Evolutionary conservation across 2,113 vertebrate genomes (phyloP), one percentile per base, ranked within the genome.

Genomic region (Otus sunia): DNA sequence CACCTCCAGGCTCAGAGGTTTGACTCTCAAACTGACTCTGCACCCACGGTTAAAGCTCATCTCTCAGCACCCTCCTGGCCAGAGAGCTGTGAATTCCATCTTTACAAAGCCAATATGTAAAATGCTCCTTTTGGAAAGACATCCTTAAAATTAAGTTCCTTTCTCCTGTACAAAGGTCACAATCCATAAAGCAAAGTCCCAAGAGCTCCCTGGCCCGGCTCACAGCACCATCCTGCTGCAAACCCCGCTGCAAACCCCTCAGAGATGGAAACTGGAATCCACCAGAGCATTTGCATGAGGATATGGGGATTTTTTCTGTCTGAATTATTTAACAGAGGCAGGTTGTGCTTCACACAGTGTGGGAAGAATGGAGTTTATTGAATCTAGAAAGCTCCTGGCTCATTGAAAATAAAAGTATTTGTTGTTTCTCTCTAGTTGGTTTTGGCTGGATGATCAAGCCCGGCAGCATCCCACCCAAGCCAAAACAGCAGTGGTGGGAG

Each of bases 271-370:
- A n/a, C n/a, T 7, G 55, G 69, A 47, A 63, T 9, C 58, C 15
- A 12, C 21, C 1, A 0, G 60, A 5, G 30, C 12, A 0, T 49
- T 49, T 23, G 11, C 52, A 22, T 1, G 30, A 58, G 77, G 55
- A 18, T 18, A 15, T 1, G 11, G 50, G 50, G 52, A 32, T 63
- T 32, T 83, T 86, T 86, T 15, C 69, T 32, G 1, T 15, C 47
- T 8, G 66, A 18, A 29, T 39, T 41, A 43, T 56, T 80, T 18
- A 21, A 90, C 52, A 36, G 67, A 49, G 52, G 50, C 77, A 55
- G 73, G 69, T n/a, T 93, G 64, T 78, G 77, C 85, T 64, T 45
- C 69, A 6, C 0, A 0, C 69, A 32, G 47, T 4, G 66, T 49
- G 86, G 63, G 74, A 53, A 85, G 73, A 76, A 82, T 1, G 19